Evolutionary conservation across 2,888 invertebrate species (phyloP).

Genomic region (Drosophila leonis): DNA sequence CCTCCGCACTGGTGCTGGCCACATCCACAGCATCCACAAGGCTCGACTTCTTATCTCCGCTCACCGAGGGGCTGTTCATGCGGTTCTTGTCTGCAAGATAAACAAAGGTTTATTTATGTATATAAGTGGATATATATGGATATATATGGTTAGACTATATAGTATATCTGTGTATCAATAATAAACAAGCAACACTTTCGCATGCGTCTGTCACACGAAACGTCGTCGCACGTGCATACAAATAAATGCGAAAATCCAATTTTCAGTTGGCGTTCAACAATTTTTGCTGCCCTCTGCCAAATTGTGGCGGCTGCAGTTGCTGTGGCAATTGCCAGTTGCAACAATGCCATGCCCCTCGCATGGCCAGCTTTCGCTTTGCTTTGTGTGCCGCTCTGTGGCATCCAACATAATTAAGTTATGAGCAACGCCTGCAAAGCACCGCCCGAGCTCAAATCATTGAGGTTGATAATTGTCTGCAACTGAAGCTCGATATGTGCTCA

Average conservation of each 20-base stretch:
- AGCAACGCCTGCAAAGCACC: not conserved
- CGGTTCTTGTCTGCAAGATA: slow-evolving; percentile 83
- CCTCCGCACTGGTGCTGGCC: slow-evolving; percentile 84
- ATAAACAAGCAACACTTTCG: slow-evolving; percentile 13
- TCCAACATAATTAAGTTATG: slow-evolving; percentile 57
- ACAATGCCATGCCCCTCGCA: slow-evolving; percentile 11
- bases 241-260: slow-evolving; percentile 61
- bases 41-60: slow-evolving; percentile 82
- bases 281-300: not conserved
- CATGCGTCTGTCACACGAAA: not conserved
- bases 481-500: not conserved
- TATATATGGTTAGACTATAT: not conserved
- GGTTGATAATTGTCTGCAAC: slow-evolving; percentile 6
- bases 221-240: slow-evolving; percentile 7
- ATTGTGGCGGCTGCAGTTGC: not conserved
- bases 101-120: not conserved
- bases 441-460: not conserved
- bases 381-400: slow-evolving; percentile 7
- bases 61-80: slow-evolving; percentile 84
- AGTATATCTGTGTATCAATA: slow-evolving; percentile 1
- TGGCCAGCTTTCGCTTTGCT: not conserved
- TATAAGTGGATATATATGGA: not conserved
- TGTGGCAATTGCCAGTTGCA: not conserved
- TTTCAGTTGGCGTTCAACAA: slow-evolving; percentile 31
- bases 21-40: slow-evolving; percentile 82